phyloP scores from a whole-genome alignment of 2,888 invertebrate species.

The Drosophila vallismaia region DNA sequence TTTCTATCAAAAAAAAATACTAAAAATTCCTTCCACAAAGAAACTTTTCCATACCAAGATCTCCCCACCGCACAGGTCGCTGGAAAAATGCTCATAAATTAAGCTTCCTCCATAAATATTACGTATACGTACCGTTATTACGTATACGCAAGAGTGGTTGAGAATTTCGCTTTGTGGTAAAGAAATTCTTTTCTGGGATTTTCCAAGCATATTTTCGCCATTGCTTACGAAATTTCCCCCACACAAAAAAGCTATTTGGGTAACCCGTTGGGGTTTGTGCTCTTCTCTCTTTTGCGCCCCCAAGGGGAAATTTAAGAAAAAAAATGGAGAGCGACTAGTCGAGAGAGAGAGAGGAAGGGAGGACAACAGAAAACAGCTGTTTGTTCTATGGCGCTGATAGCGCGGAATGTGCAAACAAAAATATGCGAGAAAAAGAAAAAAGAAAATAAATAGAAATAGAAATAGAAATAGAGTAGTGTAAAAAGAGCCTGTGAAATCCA shows the following conservation, averaged over 20 bases:
- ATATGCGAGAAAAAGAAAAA: conserved; percentile 10
- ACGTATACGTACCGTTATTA: conserved; percentile 35
- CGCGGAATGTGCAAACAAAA: conserved; percentile 42
- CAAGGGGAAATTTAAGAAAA: neutral
- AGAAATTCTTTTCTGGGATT: conserved; percentile 51
- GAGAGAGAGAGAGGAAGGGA: conserved; percentile 7
- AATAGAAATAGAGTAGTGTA: conserved; percentile 29
- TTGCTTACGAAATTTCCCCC: conserved; percentile 73
- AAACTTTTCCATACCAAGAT: conserved; percentile 12
- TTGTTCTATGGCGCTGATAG: conserved; percentile 39
- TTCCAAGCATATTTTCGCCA: conserved; percentile 50
- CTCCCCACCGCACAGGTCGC: neutral
- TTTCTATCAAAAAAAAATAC: neutral
- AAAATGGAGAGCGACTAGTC: conserved; percentile 19
- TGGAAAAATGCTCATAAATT: conserved; percentile 36
- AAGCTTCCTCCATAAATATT: conserved; percentile 24
- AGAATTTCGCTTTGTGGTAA: conserved; percentile 13
- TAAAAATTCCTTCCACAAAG: conserved; percentile 20
- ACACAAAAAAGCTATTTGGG: conserved; percentile 50
- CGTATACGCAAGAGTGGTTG: conserved; percentile 28
- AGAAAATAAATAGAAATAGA: conserved; percentile 26
- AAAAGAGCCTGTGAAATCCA: conserved; percentile 24
- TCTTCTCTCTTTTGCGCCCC: neutral
- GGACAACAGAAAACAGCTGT: conserved; percentile 75
- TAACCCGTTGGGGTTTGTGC: conserved; percentile 9